Evolutionary conservation across 2,888 invertebrate genomes (phyloP).

Genomic region (Caradrina kadenii): DNA sequence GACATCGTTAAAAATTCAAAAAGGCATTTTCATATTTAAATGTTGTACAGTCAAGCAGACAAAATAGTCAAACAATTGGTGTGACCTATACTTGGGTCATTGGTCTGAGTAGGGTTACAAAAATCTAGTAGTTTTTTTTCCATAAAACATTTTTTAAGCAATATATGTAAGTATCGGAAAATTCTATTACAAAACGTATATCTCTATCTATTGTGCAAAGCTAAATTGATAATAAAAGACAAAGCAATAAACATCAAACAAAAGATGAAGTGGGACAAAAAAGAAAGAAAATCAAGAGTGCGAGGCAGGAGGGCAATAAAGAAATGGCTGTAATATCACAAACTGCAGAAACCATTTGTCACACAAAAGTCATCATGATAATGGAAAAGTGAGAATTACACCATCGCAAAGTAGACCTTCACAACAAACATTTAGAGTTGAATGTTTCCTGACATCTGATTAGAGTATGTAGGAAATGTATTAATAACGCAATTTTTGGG

Average conservation of each 20-base stretch:
- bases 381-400: neutral
- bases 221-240: neutral
- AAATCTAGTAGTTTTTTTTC: no score
- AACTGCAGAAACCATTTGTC: slow-evolving; percentile 16
- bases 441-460: neutral
- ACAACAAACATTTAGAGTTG: neutral
- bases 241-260: neutral
- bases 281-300: slow-evolving; percentile 1
- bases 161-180: no score
- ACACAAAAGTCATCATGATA: slow-evolving; percentile 20
- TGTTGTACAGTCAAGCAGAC: no score
- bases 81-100: no score
- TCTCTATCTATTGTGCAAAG: no score
- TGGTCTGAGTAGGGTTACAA: no score
- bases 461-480: neutral
- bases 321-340: slow-evolving; percentile 13
- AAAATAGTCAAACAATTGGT: no score
- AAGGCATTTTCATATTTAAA: no score
- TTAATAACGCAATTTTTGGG: slow-evolving; percentile 2
- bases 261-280: neutral
- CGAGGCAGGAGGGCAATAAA: neutral
- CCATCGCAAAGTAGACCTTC: slow-evolving; percentile 12
- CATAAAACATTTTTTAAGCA: no score
- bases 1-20: no score
- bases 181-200: no score